Percentiles rank a stretch among this genome's conserved stretches.
Conservation (phyloP, 2,797 vertebrate species). For the Carapus acus region DNA sequence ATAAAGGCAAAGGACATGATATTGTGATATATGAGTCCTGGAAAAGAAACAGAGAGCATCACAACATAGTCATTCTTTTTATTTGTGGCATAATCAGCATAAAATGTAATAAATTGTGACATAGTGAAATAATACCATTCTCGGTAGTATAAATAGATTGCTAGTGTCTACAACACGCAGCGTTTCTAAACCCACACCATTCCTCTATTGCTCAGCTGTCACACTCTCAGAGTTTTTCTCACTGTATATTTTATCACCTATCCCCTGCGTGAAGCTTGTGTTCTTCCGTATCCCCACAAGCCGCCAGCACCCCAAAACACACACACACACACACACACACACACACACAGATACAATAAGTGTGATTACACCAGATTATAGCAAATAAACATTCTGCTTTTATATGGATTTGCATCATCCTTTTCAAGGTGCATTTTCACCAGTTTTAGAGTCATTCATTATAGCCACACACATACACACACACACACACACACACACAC, state of each 20-base stretch:
- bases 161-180: conserved; percentile 50
- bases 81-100: too few species aligned
- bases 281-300: conserved; percentile 51
- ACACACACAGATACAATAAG: conserved; percentile 7
- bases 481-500: conserved; percentile 45
- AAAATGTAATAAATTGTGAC: too few species aligned
- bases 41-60: too few species aligned
- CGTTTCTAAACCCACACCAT: conserved; percentile 31
- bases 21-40: too few species aligned
- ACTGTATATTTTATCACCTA: conserved; percentile 76
- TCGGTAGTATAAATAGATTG: conserved; percentile 53
- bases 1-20: conserved; percentile 19
- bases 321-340: conserved; percentile 25
- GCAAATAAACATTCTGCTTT: conserved; percentile 57
- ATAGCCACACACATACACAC: too few species aligned
- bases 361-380: conserved; percentile 41
- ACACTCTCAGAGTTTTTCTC: conserved; percentile 69
- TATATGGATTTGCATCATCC: conserved; percentile 51
- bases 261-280: conserved; percentile 54
- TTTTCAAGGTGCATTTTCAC: conserved; percentile 45
- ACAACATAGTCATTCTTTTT: too few species aligned
- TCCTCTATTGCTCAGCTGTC: conserved; percentile 59
- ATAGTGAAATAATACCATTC: conserved; percentile 22
- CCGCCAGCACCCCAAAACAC: conserved; percentile 1
- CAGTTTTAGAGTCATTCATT: conserved; percentile 48